Evolutionary conservation across 2,888 invertebrate genomes (phyloP).

Genomic region (Noctua janthina): DNA sequence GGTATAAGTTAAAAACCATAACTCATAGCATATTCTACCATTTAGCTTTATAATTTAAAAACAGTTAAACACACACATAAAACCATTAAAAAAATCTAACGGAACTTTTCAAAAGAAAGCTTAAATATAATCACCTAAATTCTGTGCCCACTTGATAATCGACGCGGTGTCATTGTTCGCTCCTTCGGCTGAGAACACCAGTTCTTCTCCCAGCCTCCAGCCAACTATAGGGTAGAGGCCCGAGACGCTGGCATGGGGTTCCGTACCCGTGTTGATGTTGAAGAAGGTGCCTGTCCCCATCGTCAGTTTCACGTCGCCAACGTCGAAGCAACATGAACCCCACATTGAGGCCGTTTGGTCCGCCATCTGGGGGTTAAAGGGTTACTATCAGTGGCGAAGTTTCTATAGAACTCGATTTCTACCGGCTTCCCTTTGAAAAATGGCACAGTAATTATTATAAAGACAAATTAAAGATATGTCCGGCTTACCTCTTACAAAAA

Average conservation of each 20-base stretch:
- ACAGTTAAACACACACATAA: neutral
- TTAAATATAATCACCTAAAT: slow-evolving; percentile 88
- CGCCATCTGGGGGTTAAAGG: slow-evolving; percentile 91
- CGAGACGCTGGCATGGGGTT: slow-evolving; percentile 94
- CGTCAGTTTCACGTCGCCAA: slow-evolving; percentile 96
- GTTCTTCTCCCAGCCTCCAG: slow-evolving; percentile 91
- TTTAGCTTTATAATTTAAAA: neutral
- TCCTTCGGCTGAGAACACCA: slow-evolving; percentile 95
- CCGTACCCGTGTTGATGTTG: slow-evolving; percentile 94
- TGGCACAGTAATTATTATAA: too few species aligned
- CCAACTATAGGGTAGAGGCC: slow-evolving; percentile 98
- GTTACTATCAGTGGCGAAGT: too few species aligned
- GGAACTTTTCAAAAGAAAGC: neutral
- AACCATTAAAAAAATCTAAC: neutral
- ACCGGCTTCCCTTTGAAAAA: too few species aligned
- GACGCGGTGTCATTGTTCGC: slow-evolving; percentile 97
- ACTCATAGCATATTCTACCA: neutral
- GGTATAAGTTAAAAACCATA: neutral
- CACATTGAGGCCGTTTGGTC: slow-evolving; percentile 97
- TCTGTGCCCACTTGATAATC: slow-evolving; percentile 95
- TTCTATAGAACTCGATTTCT: too few species aligned
- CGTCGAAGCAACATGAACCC: slow-evolving; percentile 95
- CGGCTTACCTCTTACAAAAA: too few species aligned
- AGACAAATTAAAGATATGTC: too few species aligned
- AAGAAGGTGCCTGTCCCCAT: slow-evolving; percentile 98